phyloP scores from a whole-genome alignment of 2,797 vertebrate species.

The Xenentodon cancila region DNA sequence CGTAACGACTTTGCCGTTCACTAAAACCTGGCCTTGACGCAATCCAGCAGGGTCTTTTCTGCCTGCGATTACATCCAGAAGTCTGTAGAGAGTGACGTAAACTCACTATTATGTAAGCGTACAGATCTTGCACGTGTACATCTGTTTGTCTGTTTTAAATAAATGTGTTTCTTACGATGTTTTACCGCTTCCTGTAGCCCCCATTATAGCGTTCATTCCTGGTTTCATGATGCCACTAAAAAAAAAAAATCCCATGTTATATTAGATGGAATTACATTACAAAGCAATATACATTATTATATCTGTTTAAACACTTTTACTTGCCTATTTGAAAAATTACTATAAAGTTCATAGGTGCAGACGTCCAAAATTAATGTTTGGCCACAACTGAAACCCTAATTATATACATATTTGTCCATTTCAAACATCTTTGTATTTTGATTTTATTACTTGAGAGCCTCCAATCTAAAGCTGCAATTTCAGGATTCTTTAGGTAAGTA shows the following conservation, averaged over 20 bases:
- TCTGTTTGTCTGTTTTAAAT: not conserved
- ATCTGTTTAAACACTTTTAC: too few relatives aligned
- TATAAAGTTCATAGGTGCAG: too few relatives aligned
- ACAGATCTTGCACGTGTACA: not conserved
- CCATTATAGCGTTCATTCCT: conserved; percentile 86
- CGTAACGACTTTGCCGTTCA: conserved; percentile 74
- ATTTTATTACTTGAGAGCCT: not conserved
- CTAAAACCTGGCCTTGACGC: conserved; percentile 71
- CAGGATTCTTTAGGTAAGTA: too few relatives aligned
- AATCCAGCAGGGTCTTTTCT: conserved; percentile 82
- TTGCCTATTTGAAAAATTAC: too few relatives aligned
- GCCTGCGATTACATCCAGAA: conserved; percentile 83
- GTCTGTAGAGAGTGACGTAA: conserved; percentile 48
- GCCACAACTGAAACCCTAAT: too few relatives aligned
- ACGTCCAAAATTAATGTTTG: too few relatives aligned
- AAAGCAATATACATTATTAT: too few relatives aligned
- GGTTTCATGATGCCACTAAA: conserved; percentile 85
- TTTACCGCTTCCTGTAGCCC: conserved; percentile 86
- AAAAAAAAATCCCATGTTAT: conserved; percentile 1
- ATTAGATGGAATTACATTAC: too few relatives aligned
- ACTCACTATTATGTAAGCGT: not conserved
- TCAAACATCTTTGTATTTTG: not conserved
- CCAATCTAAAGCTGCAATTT: too few relatives aligned
- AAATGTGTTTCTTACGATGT: conserved; percentile 80
- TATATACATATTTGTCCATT: too few relatives aligned